Evolutionary conservation across 2,113 vertebrate genomes (phyloP).

Genomic region (Mandrillus leucophaeus): DNA sequence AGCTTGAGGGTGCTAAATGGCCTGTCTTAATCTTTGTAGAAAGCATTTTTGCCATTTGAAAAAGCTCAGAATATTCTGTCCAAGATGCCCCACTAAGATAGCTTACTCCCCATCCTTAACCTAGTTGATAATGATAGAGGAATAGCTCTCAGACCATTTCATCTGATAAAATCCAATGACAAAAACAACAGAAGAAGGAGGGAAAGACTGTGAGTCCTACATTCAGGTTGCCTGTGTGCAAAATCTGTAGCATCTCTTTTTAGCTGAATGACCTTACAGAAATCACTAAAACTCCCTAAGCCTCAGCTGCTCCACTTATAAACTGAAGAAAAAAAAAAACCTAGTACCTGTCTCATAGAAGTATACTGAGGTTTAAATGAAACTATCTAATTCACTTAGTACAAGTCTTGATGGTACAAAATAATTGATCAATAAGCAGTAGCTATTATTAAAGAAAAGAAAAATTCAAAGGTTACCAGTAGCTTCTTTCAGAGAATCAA

Average conservation of each 20-base stretch:
- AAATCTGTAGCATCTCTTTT: neutral
- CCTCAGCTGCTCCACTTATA: neutral
- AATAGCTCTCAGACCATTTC: neutral
- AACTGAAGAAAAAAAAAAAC: neutral
- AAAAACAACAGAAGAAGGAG: neutral
- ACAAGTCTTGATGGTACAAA: neutral
- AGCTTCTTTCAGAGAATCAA: neutral
- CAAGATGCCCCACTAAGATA: neutral
- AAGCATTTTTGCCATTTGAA: neutral
- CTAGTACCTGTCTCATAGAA: neutral
- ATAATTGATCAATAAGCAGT: neutral
- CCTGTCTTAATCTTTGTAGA: neutral
- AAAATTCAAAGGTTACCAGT: neutral
- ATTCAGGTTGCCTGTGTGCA: neutral
- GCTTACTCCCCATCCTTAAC: neutral
- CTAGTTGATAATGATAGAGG: neutral
- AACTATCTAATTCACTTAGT: neutral
- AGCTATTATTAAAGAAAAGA: neutral
- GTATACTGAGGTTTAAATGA: neutral
- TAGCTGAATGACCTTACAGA: neutral
- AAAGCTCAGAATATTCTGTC: neutral
- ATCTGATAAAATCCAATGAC: neutral
- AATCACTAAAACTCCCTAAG: neutral
- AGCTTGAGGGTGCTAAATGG: neutral
- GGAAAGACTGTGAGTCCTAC: neutral